phyloP scores from a whole-genome alignment of 2,113 vertebrate genomes.

The Potamarius usumacintae region DNA sequence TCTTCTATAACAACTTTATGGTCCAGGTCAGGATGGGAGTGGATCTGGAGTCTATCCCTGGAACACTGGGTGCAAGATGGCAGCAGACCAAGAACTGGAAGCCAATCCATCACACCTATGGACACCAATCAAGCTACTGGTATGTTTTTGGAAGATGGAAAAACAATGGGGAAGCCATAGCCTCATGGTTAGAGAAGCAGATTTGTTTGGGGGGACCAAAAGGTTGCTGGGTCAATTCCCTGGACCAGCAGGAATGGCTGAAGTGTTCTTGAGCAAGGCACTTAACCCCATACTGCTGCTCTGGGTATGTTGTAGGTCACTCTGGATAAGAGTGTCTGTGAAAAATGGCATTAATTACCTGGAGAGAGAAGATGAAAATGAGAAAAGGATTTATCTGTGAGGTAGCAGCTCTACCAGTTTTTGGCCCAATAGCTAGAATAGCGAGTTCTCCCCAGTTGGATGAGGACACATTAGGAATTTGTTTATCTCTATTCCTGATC shows the following conservation, averaged over 20 bases:
- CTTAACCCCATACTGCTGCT: no score
- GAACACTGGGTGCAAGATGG: neutral
- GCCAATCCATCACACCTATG: neutral
- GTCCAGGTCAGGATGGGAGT: neutral
- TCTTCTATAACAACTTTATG: neutral
- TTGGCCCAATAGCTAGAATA: neutral
- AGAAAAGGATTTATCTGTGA: no score
- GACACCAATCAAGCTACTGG: neutral
- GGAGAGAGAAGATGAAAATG: no score
- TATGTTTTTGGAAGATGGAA: neutral
- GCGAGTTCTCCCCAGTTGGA: neutral
- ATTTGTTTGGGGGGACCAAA: no score
- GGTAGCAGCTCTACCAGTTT: no score
- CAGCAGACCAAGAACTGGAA: neutral
- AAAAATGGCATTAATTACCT: no score
- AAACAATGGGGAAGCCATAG: neutral
- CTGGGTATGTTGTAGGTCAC: no score
- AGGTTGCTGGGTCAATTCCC: no score
- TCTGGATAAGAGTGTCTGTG: no score
- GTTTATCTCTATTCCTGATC: neutral
- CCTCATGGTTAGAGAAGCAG: neutral
- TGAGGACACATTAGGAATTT: neutral
- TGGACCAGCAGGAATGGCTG: no score
- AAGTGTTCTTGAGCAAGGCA: no score
- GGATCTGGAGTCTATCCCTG: neutral